These are phyloP conservation scores for Pimephales promelas DNA, from an alignment of 2,113 vertebrate species.

Conservation along the genomic window DNA sequence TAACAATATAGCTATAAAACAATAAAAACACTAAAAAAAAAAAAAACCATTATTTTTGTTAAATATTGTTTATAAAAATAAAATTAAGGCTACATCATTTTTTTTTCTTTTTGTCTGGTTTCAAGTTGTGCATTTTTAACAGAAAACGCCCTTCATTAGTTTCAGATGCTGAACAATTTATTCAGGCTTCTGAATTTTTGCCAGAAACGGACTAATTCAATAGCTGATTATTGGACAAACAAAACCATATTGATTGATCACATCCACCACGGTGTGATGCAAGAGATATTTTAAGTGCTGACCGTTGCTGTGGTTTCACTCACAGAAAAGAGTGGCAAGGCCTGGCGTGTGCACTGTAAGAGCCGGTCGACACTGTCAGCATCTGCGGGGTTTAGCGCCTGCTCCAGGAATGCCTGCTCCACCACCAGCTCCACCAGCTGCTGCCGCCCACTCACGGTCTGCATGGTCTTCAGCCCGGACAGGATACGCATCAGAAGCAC, in stretches of 20 bases:
- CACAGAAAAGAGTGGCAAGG: slow-evolving; percentile 94
- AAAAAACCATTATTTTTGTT: background rate
- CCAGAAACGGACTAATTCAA: background rate
- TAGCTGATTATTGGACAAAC: background rate
- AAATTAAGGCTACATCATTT: background rate
- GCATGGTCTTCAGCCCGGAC: slow-evolving; percentile 86
- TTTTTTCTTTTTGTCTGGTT: background rate
- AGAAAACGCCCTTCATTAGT: background rate
- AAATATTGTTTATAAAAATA: background rate
- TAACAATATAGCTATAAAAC: background rate
- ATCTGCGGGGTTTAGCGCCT: slow-evolving; percentile 89
- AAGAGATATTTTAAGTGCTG: background rate
- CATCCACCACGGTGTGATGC: background rate
- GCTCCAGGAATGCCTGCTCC: slow-evolving; percentile 93
- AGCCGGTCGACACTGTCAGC: slow-evolving; percentile 94
- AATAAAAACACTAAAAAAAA: background rate
- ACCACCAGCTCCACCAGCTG: slow-evolving; percentile 94
- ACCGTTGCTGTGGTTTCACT: slow-evolving; percentile 54
- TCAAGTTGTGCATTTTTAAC: background rate
- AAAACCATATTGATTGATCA: background rate
- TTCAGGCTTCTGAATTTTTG: background rate
- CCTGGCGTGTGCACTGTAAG: slow-evolving; percentile 95
- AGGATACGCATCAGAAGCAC: slow-evolving; percentile 96
- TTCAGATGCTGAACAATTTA: too few species aligned
- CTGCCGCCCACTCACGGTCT: slow-evolving; percentile 93